Percentiles rank a stretch among this genome's conserved stretches.
phyloP scores from a whole-genome alignment of 2,797 vertebrate species.

The Thalassophryne amazonica region DNA sequence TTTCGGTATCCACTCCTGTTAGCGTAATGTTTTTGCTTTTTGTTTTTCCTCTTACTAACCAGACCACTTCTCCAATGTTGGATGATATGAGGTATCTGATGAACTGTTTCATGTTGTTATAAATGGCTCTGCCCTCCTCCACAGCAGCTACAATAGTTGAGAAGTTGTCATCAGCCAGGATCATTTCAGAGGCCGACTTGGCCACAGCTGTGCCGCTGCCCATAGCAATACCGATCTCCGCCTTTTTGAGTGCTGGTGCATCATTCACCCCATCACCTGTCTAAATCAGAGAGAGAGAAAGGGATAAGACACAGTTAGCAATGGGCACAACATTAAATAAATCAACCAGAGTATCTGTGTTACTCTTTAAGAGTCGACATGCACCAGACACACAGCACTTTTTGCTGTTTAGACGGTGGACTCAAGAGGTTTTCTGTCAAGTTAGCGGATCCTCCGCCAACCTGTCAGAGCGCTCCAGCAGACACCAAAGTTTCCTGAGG shows the following conservation, averaged over 20 bases:
- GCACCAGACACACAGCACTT: no score
- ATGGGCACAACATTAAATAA: no score
- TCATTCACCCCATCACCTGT: conserved; percentile 83
- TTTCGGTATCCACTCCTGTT: not conserved
- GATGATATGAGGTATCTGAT: conserved; percentile 83
- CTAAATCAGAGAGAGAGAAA: conserved; percentile 40
- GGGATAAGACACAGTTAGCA: no score
- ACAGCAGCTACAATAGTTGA: conserved; percentile 81
- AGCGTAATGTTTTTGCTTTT: not conserved
- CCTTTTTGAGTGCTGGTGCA: conserved; percentile 79
- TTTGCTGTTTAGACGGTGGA: no score
- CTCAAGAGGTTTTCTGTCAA: no score
- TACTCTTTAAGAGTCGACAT: no score
- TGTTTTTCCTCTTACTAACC: conserved; percentile 71
- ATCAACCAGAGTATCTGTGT: no score
- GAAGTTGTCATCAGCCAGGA: conserved; percentile 83
- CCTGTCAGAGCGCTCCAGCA: no score
- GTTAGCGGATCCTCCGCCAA: no score
- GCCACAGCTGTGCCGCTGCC: conserved; percentile 81
- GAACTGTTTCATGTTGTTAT: conserved; percentile 86
- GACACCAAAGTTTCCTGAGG: no score
- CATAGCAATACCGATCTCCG: conserved; percentile 83
- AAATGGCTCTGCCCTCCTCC: conserved; percentile 81
- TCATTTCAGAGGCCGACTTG: conserved; percentile 83
- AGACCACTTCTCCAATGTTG: conserved; percentile 83